phyloP scores from a whole-genome alignment of 2,797 vertebrate genomes.

The Sebastes umbrosus region DNA sequence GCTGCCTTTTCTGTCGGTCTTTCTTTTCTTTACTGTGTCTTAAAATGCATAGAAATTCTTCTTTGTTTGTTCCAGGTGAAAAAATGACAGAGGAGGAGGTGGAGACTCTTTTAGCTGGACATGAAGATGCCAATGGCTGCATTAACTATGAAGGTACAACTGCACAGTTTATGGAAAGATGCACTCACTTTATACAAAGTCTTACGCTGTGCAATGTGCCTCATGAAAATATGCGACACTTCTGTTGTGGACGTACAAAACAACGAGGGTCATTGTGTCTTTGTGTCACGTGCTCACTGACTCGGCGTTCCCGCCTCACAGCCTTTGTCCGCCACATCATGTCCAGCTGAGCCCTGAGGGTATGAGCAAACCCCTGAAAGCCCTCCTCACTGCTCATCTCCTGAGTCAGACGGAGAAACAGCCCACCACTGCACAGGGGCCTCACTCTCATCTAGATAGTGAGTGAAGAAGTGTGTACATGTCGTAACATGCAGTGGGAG shows the following conservation, averaged over 20 bases:
- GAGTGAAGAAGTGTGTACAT: background rate
- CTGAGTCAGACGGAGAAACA: background rate
- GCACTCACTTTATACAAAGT: background rate
- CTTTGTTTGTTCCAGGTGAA: slow-evolving; percentile 79
- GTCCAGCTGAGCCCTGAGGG: slow-evolving; percentile 81
- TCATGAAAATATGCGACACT: background rate
- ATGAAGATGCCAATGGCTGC: slow-evolving; percentile 92
- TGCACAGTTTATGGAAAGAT: background rate
- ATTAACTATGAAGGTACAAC: slow-evolving; percentile 93
- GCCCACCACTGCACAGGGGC: background rate
- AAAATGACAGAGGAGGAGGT: slow-evolving; percentile 95
- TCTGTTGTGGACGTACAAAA: background rate
- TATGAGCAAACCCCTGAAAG: slow-evolving; percentile 58
- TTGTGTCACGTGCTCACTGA: slow-evolving; percentile 5
- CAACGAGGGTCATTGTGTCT: background rate
- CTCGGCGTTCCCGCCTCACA: slow-evolving; percentile 79
- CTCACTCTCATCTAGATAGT: background rate
- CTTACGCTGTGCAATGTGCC: background rate
- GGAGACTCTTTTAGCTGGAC: slow-evolving; percentile 88
- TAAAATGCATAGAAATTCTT: background rate
- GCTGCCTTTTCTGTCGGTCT: background rate
- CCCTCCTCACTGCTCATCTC: slow-evolving; percentile 27
- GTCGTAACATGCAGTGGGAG: background rate
- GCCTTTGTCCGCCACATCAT: slow-evolving; percentile 88
- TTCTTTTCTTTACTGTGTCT: background rate